Percentiles rank a stretch among this genome's conserved stretches.
phyloP scores from a whole-genome alignment of 2,113 vertebrate species.

The Etia nguti region DNA sequence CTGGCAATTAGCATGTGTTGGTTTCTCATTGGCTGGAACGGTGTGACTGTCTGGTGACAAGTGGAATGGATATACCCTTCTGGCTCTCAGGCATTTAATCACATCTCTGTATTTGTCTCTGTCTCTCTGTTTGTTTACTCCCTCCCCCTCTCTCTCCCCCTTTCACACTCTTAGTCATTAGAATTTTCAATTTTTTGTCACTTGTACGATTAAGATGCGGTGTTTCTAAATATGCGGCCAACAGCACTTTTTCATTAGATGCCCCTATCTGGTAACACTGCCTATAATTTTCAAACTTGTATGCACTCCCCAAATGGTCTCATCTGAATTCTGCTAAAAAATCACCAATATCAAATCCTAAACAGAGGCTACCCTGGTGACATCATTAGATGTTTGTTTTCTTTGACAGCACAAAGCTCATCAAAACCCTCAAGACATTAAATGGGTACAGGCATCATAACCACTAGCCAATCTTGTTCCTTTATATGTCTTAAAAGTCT shows the following conservation, averaged over 20 bases:
- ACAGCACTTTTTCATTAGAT: background rate
- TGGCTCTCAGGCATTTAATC: conserved; percentile 16
- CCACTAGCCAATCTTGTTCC: background rate
- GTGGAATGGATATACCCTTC: conserved; percentile 25
- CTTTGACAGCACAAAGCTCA: background rate
- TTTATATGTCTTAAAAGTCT: background rate
- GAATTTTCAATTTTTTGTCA: background rate
- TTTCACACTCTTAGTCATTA: background rate
- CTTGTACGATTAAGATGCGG: background rate
- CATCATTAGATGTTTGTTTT: background rate
- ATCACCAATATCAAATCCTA: background rate
- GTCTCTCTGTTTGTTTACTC: background rate
- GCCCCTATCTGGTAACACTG: background rate
- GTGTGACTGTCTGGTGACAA: conserved; percentile 43
- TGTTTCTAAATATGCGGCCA: background rate
- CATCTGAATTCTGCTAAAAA: background rate
- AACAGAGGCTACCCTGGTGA: background rate
- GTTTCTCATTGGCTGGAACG: conserved; percentile 35
- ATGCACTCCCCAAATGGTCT: background rate
- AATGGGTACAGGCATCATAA: background rate
- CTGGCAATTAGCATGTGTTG: conserved; percentile 52
- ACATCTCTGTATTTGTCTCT: conserved; percentile 12
- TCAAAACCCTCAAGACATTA: background rate
- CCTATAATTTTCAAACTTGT: background rate
- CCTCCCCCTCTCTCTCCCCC: background rate